These are phyloP conservation scores for Archivesica marissinica DNA, from an alignment of 1,140 invertebrate species.

Conservation along the genomic window DNA sequence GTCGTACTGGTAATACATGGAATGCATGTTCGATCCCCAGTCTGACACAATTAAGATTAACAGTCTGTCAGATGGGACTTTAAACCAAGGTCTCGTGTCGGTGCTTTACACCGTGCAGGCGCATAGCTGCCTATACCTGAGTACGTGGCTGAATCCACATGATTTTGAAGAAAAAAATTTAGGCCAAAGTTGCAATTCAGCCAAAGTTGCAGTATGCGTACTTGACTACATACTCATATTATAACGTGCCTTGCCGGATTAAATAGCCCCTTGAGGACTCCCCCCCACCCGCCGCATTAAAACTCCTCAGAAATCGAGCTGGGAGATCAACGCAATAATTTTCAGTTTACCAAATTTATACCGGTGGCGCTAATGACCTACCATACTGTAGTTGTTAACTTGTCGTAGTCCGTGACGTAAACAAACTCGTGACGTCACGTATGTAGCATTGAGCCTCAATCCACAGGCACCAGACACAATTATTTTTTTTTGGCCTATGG, in stretches of 20 bases:
- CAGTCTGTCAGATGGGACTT: no score
- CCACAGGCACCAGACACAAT: no score
- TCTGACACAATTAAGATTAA: no score
- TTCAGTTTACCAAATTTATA: conserved; percentile 23
- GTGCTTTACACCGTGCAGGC: neutral
- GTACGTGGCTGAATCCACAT: conserved; percentile 35
- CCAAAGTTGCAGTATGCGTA: neutral
- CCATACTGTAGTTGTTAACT: no score
- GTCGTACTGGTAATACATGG: no score
- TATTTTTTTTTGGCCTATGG: no score
- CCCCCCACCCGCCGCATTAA: neutral
- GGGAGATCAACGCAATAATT: neutral
- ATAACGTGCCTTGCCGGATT: neutral
- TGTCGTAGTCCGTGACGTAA: neutral
- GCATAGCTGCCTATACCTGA: conserved; percentile 33
- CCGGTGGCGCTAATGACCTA: neutral
- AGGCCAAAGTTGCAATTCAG: neutral
- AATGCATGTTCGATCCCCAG: no score
- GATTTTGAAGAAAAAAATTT: conserved; percentile 34
- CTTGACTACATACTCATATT: neutral
- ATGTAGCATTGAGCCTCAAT: no score
- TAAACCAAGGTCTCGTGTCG: no score
- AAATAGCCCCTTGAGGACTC: neutral
- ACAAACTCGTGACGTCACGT: conserved; percentile 7
- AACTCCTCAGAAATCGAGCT: neutral